phyloP scores from a whole-genome alignment of 2,888 invertebrate species.

The Asteroscopus sphinx region DNA sequence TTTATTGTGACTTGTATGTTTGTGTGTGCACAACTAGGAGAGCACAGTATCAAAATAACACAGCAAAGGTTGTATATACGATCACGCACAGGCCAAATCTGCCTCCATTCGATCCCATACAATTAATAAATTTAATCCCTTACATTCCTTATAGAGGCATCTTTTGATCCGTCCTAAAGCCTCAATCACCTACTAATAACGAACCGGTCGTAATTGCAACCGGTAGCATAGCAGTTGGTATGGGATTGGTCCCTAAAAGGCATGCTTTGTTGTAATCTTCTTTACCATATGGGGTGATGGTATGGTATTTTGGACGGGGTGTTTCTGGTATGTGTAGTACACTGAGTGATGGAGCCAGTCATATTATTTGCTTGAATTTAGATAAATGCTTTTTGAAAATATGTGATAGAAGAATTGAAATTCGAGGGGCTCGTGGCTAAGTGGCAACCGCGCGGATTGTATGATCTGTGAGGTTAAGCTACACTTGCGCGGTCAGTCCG shows the following conservation, averaged over 20 bases:
- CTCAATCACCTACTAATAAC: constrained; percentile 58
- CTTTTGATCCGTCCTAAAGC: constrained; percentile 39
- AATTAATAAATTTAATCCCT: constrained; percentile 11
- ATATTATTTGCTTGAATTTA: background rate
- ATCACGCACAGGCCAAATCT: constrained; percentile 1
- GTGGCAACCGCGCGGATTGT: too few species aligned
- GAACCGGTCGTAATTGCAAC: constrained; percentile 58
- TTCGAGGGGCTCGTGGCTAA: background rate
- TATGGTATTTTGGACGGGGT: constrained; percentile 2
- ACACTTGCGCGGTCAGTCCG: too few species aligned
- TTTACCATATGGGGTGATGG: constrained; percentile 64
- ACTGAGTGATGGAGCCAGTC: background rate
- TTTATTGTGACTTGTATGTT: too few species aligned
- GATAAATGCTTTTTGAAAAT: too few species aligned
- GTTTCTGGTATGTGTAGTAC: background rate
- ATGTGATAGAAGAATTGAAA: too few species aligned
- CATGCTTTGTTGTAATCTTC: constrained; percentile 68
- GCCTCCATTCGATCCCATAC: constrained; percentile 11
- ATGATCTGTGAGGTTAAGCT: too few species aligned
- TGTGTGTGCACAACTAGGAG: too few species aligned
- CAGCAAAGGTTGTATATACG: background rate
- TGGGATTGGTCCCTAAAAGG: constrained; percentile 54
- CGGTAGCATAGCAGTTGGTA: constrained; percentile 31
- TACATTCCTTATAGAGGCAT: constrained; percentile 29
- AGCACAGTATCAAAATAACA: background rate